Evolutionary conservation across 2,888 invertebrate genomes (phyloP).

Genomic region (Tridacna crocea): DNA sequence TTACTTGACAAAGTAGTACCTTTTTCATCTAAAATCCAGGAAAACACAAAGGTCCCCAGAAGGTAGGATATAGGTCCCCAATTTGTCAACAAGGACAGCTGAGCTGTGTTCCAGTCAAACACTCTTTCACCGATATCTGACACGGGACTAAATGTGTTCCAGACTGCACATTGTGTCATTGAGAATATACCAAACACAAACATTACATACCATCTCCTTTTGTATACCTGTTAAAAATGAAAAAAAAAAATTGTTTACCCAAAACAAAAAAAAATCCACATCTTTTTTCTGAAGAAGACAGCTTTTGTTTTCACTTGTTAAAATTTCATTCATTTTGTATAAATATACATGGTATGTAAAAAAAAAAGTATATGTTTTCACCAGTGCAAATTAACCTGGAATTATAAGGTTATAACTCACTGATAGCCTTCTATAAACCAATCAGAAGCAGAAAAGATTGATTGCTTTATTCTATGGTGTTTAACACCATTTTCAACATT

Average conservation of each 20-base stretch:
- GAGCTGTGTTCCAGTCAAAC: constrained; percentile 70
- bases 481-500: too few relatives aligned
- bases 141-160: constrained; percentile 76
- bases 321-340: background rate
- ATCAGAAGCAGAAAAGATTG: too few relatives aligned
- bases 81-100: constrained; percentile 69
- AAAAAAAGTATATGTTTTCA: too few relatives aligned
- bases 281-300: too few relatives aligned
- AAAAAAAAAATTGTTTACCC: too few relatives aligned
- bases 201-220: constrained; percentile 72
- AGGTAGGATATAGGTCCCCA: constrained; percentile 75
- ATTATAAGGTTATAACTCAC: background rate
- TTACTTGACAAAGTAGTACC: constrained; percentile 44
- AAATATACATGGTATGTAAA: too few relatives aligned
- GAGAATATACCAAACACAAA: constrained; percentile 65
- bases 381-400: too few relatives aligned
- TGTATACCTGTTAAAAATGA: constrained; percentile 58
- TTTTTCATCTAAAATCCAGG: constrained; percentile 75
- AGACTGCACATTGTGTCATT: constrained; percentile 68
- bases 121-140: constrained; percentile 67
- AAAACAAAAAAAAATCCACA: background rate
- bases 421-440: too few relatives aligned
- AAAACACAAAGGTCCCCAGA: constrained; percentile 63
- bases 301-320: too few relatives aligned
- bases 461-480: too few relatives aligned